Evolutionary conservation across 1,140 invertebrate species (phyloP), one percentile per base, ranked within the genome.

Genomic region (Plectrocnemia conspersa): DNA sequence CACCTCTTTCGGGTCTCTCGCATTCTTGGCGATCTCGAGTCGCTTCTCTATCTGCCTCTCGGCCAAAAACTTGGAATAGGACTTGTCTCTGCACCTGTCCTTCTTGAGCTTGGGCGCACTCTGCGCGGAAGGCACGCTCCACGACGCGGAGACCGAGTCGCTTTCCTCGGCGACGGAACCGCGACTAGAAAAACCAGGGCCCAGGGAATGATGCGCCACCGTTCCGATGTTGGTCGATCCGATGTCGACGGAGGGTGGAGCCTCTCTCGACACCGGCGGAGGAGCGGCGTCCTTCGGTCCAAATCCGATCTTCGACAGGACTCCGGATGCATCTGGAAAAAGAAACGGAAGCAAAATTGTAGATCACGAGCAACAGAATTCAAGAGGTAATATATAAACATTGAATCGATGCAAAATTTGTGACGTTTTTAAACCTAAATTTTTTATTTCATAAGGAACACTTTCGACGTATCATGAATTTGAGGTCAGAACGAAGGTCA

Each of bases 221-320:
- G 81, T 83, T 32, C 82, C 82, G 53, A 79, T 73, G 69, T 83
- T 82, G 18, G 81, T 83, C 15, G 81, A 83, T 27, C 81, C 81
- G 44, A 80, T 68, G 16, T 76, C 71, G 57, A 74, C 73, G 63
- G 78, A 44, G 68, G 72, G 54, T 5, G 59, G 59, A 3, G 67
- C 40, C 35, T 45, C 64, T 41, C 63, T 29, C 25, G 54, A 56
- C 9, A 54, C 49, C 3, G 50, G 38, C 2, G 61, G 59, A 11
- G 58, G 16, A 22, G 38, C 2, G 9, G 13, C 40, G 9, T 40
- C 22, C 13, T 38, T 38, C 7, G 36, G 6, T 9, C 7, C 16
- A 16, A 10, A 10, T 10, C 7, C 36, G 15, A 16, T 13, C 13
- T 36, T 48, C 15, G 11, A 19, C 32, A 19, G 16, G 18, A 15